A percentile compares a stretch with the other conserved stretches of the same genome.
Conservation (phyloP, 2,888 invertebrate genomes). For the Pristionchus fissidentatus region DNA sequence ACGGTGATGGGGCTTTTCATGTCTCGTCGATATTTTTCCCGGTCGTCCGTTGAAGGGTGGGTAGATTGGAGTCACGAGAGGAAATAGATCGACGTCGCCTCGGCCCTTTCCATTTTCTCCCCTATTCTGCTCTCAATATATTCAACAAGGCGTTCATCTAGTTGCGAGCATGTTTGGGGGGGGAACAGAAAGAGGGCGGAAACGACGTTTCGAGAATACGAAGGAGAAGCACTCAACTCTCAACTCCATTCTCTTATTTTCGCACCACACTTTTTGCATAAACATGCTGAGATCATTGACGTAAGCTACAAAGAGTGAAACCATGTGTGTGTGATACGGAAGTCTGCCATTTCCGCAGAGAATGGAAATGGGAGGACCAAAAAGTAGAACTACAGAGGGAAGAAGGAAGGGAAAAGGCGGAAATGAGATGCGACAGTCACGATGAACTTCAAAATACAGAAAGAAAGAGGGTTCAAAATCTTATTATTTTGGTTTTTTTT, state of each 20-base stretch:
- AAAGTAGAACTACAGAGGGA: not conserved
- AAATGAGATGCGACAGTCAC: too few species aligned
- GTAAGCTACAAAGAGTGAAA: slow-evolving; percentile 21
- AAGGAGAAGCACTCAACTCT: not conserved
- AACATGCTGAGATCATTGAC: not conserved
- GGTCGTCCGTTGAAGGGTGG: too few species aligned
- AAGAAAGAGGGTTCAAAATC: too few species aligned
- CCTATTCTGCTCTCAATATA: slow-evolving; percentile 12
- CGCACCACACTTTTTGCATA: slow-evolving; percentile 30
- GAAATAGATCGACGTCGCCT: too few species aligned
- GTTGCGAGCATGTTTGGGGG: slow-evolving; percentile 7
- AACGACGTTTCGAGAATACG: slow-evolving; percentile 19
- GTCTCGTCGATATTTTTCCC: too few species aligned
- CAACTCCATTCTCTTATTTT: slow-evolving; percentile 16
- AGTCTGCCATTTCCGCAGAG: too few species aligned
- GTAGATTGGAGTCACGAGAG: too few species aligned
- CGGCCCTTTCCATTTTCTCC: not conserved
- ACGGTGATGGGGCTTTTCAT: too few species aligned
- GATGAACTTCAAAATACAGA: too few species aligned
- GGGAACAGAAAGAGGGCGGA: not conserved
- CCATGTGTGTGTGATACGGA: slow-evolving; percentile 19
- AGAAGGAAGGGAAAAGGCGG: too few species aligned
- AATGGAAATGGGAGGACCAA: not conserved
- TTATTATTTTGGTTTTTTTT: too few species aligned
- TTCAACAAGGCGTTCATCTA: slow-evolving; percentile 41